These are phyloP conservation scores for Trichacis sp. DNA, from an alignment of 2,888 invertebrate species.

Conservation along the genomic window DNA sequence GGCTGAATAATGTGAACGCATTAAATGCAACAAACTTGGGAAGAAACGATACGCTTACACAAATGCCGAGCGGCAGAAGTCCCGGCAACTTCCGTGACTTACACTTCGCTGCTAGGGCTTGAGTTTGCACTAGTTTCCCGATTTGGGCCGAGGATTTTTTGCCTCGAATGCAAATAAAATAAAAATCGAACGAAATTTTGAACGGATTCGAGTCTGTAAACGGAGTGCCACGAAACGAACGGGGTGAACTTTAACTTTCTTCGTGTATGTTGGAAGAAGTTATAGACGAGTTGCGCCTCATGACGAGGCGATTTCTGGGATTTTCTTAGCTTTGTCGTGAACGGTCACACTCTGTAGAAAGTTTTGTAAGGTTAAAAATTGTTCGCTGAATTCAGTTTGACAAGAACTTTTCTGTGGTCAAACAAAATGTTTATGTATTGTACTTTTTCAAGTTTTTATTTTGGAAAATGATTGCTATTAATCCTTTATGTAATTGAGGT, in stretches of 20 bases:
- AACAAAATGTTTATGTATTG: too few species aligned
- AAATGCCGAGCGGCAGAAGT: slow-evolving; percentile 31
- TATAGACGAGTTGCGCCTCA: not conserved
- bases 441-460: too few species aligned
- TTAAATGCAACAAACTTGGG: slow-evolving; percentile 26
- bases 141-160: slow-evolving; percentile 28
- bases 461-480: too few species aligned
- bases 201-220: slow-evolving; percentile 55
- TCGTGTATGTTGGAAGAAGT: slow-evolving; percentile 3
- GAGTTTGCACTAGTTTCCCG: slow-evolving; percentile 39
- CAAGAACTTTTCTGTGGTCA: too few species aligned
- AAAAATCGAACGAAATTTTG: slow-evolving; percentile 26
- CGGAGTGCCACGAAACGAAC: slow-evolving; percentile 59
- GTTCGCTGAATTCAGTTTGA: too few species aligned
- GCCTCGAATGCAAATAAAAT: slow-evolving; percentile 40
- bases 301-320: not conserved
- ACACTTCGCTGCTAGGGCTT: slow-evolving; percentile 35
- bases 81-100: slow-evolving; percentile 28
- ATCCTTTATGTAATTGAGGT: too few species aligned
- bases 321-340: not conserved
- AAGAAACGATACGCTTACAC: slow-evolving; percentile 30
- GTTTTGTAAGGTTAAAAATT: too few species aligned
- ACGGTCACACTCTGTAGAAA: too few species aligned
- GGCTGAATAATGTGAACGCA: slow-evolving; percentile 12
- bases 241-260: slow-evolving; percentile 31